A percentile compares a stretch with the other conserved stretches of the same genome.
phyloP scores from a whole-genome alignment of 2,888 invertebrate genomes.

The Monochamus alternatus region DNA sequence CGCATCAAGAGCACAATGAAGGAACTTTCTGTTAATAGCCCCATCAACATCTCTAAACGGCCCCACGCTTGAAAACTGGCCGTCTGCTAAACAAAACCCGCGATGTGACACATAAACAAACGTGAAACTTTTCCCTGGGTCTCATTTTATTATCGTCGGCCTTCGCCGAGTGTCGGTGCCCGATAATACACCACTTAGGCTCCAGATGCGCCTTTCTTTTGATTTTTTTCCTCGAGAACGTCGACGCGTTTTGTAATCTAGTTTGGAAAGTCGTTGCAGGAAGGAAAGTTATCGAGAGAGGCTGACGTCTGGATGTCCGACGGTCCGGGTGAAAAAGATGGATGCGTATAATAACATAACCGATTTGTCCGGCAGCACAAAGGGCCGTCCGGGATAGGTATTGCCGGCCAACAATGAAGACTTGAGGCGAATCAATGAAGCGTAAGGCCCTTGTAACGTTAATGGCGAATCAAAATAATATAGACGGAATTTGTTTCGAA shows the following conservation, averaged over 20 bases:
- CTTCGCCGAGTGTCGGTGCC: conserved; percentile 7
- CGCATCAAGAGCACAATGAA: too few species aligned
- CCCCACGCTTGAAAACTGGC: background rate
- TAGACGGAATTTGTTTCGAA: too few species aligned
- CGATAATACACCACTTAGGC: conserved; percentile 27
- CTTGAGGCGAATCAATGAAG: background rate
- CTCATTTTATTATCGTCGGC: conserved; percentile 30
- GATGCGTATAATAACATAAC: background rate
- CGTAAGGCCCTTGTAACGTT: background rate
- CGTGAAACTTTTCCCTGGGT: conserved; percentile 30
- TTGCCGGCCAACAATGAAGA: background rate
- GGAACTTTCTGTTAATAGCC: background rate
- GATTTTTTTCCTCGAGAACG: conserved; percentile 13
- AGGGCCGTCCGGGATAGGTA: background rate
- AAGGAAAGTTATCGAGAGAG: conserved; percentile 6
- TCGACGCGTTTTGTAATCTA: conserved; percentile 19
- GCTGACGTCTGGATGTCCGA: background rate
- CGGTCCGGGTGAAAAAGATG: background rate
- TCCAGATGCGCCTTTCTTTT: conserved; percentile 21
- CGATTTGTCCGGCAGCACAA: background rate
- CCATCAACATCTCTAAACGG: background rate
- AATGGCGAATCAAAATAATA: background rate
- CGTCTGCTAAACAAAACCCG: conserved; percentile 7
- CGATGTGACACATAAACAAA: conserved; percentile 21
- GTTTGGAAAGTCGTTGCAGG: conserved; percentile 15